Evolutionary conservation across 2,113 vertebrate species (phyloP).

Genomic region (pig (Sus scrofa)): DNA sequence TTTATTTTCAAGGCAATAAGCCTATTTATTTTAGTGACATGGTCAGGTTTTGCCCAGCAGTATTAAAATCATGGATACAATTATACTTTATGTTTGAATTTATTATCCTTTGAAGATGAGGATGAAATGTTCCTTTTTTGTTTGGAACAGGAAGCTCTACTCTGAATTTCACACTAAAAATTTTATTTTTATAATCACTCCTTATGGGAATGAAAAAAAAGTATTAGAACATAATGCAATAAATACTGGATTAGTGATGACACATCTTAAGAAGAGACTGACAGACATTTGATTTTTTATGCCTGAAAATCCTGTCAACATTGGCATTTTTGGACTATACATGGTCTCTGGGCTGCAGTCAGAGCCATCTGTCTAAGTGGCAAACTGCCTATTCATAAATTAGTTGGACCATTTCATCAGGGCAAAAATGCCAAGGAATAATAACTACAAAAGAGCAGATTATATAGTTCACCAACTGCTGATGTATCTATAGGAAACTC

Average conservation of each 20-base stretch:
- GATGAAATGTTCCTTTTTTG: conserved; percentile 22
- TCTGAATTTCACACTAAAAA: conserved; percentile 66
- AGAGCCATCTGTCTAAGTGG: conserved; percentile 88
- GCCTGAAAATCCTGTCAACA: conserved; percentile 85
- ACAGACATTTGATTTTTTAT: conserved; percentile 85
- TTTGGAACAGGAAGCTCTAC: conserved; percentile 54
- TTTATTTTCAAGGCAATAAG: not conserved
- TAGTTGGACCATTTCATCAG: conserved; percentile 82
- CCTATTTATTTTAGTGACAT: not conserved
- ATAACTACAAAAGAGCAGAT: conserved; percentile 80
- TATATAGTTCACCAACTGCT: conserved; percentile 62
- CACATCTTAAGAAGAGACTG: conserved; percentile 77
- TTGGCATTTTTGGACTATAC: conserved; percentile 66
- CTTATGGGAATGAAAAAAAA: conserved; percentile 49
- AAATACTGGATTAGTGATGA: conserved; percentile 76
- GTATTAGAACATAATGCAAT: conserved; percentile 68
- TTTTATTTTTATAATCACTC: not conserved
- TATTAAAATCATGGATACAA: not conserved
- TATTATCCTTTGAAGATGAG: not conserved
- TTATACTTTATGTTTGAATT: not conserved
- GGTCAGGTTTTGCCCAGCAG: not conserved
- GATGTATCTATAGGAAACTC: conserved; percentile 45
- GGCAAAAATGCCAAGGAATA: conserved; percentile 83
- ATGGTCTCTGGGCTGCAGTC: conserved; percentile 81
- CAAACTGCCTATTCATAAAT: conserved; percentile 80